Base-by-base conservation (phyloP, 2,888 invertebrate genomes). In the Drosophila testacea region DNA sequence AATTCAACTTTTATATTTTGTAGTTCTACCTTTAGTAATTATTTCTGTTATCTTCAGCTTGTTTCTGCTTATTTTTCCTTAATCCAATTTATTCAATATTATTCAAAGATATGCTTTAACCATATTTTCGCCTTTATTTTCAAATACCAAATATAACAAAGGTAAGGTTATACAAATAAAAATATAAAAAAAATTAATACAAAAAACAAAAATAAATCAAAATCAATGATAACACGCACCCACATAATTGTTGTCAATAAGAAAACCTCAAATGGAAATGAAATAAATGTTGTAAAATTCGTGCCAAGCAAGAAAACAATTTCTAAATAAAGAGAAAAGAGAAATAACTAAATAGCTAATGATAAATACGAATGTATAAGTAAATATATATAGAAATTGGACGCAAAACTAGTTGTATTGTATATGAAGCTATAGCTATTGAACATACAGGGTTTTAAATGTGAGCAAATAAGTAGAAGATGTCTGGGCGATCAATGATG, bases 391-490 rank as follows among this genome's bases (percentile, higher is more conserved):
- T 34, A 50, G 11, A 46, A 57, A 59, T 51, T 65, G 79, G 39
- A 39, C 60, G 74, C 50, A 73, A 60, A 63, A 54, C 72, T 78
- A 78, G 71, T 73, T 69, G 60, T 73, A 73, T 73, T 76, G 74
- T 76, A 79, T 74, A 79, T 72, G 70, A 81, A 81, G 79, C 84
- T 88, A 84, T 84, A 84, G 81, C 79, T 84, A 88, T 88, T 88
- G 83, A 84, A 87, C 85, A 86, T 86, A 86, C 86, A 86, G 86
- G 86, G 86, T 86, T 86, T 86, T 89, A 89, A 89, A 85, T 85
- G 85, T 87, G 89, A 85, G 88, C 81, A 88, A 82, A 81, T 81
- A 86, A 59, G 66, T 72, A 87, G 73, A 34, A 47, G 54, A 68
- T 73, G 55, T 79, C 48, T 46, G 60, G 57, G 62, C 74, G 54